These are phyloP conservation scores for Drosophila equinoxialis DNA, from an alignment of 1,140 invertebrate species.

Conservation along the genomic window DNA sequence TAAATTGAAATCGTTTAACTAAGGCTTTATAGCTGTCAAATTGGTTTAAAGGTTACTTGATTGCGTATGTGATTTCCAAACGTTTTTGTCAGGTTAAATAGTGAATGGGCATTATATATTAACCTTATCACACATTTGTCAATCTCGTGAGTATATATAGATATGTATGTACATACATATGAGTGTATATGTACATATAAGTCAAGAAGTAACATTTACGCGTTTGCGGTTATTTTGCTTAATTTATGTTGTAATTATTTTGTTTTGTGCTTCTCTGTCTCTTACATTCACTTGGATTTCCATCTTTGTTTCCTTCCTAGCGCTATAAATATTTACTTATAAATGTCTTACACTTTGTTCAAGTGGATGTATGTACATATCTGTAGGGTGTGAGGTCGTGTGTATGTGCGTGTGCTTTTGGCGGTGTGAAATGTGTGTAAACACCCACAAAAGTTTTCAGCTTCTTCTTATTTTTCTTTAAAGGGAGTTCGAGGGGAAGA, in stretches of 20 bases:
- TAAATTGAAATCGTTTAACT: constrained; percentile 6
- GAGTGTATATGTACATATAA: constrained; percentile 26
- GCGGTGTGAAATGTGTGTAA: constrained; percentile 60
- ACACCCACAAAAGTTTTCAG: constrained; percentile 46
- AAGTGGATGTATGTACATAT: constrained; percentile 27
- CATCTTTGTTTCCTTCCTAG: constrained; percentile 5
- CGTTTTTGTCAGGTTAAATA: not conserved
- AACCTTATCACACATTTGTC: constrained; percentile 11
- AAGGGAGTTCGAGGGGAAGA: not conserved
- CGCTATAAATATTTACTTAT: constrained; percentile 65
- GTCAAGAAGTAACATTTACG: constrained; percentile 64
- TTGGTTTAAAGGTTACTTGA: not conserved
- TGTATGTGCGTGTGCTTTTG: constrained; percentile 32
- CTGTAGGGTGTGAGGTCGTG: not conserved
- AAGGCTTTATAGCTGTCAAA: constrained; percentile 2
- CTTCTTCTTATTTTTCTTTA: not conserved
- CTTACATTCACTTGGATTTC: not conserved
- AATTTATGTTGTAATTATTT: constrained; percentile 71
- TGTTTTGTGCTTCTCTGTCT: constrained; percentile 31
- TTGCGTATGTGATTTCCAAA: not conserved
- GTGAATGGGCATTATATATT: constrained; percentile 6
- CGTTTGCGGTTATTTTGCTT: constrained; percentile 66
- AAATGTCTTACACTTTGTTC: constrained; percentile 66
- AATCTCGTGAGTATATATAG: not conserved
- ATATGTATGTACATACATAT: constrained; percentile 10